Evolutionary conservation across 2,113 vertebrate species (phyloP), one percentile per base, ranked within the genome.

Genomic region (Passer domesticus): DNA sequence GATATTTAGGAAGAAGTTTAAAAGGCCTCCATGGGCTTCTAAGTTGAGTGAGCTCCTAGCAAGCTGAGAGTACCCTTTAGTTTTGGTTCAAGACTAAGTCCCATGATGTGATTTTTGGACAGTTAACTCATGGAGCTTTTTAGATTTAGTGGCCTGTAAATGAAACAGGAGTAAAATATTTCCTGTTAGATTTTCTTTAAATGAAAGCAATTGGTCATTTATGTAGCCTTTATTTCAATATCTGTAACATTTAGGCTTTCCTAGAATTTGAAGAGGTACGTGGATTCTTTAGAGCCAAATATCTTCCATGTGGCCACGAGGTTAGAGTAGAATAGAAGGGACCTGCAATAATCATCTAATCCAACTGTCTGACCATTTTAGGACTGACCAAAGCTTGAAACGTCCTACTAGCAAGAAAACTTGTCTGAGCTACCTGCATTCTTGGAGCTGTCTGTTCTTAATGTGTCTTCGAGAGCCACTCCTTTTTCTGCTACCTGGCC

Each of bases 121-220:
- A 95, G 80, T 53, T 78, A 73, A 94, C 46, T 94, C 60, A 75
- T 81, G 41, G 49, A 79, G 30, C 27, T 88, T 56, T 91, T 94
- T 84, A 86, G 52, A 59, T 52, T 62, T 31, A 58, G 64, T 72
- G 60, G 37, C 64, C 31, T 73, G 9, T 59, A 59, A 64, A 90
- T 81, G 74, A 95, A 94, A 23, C 52, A 20, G 27, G 90, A 83
- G 70, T 93, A 77, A 94, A 97, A 92, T 76, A 83, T 55, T 90
- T 46, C 50, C 12, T 11, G 25, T 43, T 68, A 21, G 83, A 75
- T 86, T 87, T 63, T 49, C 35, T 49, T 31, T 1, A 56, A 90
- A 84, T 14, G 46, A 86, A 95, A 92, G 18, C n/a, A 50, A 4
- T 13, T 67, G 23, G 3, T 35, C 7, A 83, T 68, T 79, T 15